Evolutionary conservation across 2,888 invertebrate genomes (phyloP).

Genomic region (Phytoseiulus persimilis): DNA sequence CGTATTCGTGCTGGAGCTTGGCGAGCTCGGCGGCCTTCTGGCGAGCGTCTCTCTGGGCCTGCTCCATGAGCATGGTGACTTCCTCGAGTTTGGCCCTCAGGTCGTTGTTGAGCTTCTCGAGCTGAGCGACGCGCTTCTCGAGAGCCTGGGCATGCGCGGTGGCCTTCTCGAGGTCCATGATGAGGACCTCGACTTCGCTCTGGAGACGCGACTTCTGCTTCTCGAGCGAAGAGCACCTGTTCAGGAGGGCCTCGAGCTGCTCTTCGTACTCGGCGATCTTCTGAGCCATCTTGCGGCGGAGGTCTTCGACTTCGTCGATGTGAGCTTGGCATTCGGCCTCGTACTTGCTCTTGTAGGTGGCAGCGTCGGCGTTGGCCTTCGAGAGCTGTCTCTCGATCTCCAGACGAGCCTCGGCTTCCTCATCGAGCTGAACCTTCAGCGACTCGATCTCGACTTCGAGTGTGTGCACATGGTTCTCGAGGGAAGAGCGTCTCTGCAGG

Average conservation of each 20-base stretch:
- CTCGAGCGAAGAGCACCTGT: slow-evolving; percentile 85
- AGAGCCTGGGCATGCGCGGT: slow-evolving; percentile 92
- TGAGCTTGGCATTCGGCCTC: slow-evolving; percentile 87
- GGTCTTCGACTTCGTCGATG: slow-evolving; percentile 73
- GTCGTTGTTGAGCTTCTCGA: slow-evolving; percentile 86
- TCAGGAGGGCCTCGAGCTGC: slow-evolving; percentile 84
- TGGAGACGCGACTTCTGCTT: slow-evolving; percentile 96
- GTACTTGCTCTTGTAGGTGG: slow-evolving; percentile 83
- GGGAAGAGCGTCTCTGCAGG: slow-evolving; percentile 69
- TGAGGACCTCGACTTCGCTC: slow-evolving; percentile 94
- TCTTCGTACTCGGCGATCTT: slow-evolving; percentile 94
- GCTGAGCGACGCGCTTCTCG: slow-evolving; percentile 81
- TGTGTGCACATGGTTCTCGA: slow-evolving; percentile 80
- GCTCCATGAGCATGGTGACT: slow-evolving; percentile 79
- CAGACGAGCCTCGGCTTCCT: slow-evolving; percentile 91
- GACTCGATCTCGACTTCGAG: slow-evolving; percentile 89
- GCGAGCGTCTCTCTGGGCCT: slow-evolving; percentile 78
- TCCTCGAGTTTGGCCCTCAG: slow-evolving; percentile 89
- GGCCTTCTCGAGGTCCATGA: slow-evolving; percentile 96
- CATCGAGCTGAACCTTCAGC: slow-evolving; percentile 87
- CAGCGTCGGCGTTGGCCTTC: slow-evolving; percentile 73
- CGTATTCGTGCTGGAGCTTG: slow-evolving; percentile 82
- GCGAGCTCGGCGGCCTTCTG: slow-evolving; percentile 81
- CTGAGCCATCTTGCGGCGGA: slow-evolving; percentile 72
- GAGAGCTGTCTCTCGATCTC: slow-evolving; percentile 93